Base-by-base conservation (phyloP, 2,888 invertebrate species). In the Phasia obesa region DNA sequence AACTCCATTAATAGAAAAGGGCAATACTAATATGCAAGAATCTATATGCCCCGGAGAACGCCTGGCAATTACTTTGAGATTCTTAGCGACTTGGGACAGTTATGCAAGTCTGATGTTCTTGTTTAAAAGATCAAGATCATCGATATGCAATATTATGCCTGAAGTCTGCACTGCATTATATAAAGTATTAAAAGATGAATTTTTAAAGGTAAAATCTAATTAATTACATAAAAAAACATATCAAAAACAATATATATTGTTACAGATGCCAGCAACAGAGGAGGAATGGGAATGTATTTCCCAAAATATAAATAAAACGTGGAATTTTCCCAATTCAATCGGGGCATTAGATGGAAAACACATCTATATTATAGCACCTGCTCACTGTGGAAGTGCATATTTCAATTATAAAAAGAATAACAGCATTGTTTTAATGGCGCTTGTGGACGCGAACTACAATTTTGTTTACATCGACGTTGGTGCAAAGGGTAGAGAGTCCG, bases 341-440 rank as follows among this genome's bases (percentile, higher is more conserved):
- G n/a, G n/a, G n/a, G n/a, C n/a, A n/a, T n/a, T n/a, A n/a, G n/a
- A n/a, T n/a, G n/a, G n/a, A n/a, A n/a, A n/a, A n/a, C n/a, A n/a
- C n/a, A n/a, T n/a, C n/a, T n/a, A n/a, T n/a, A n/a, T n/a, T n/a
- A n/a, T n/a, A n/a, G n/a, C n/a, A n/a, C n/a, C n/a, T n/a, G n/a
- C n/a, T n/a, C n/a, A n/a, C n/a, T n/a, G n/a, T n/a, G n/a, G n/a
- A n/a, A n/a, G n/a, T n/a, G n/a, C n/a, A n/a, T n/a, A n/a, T n/a
- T n/a, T n/a, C 42, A 60, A 60, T 60, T 60, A 60, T 60, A 60
- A 60, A 60, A 60, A 60, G 60, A 60, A 42, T 31, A 60, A 60
- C 60, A 57, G 60, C 21, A 60, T 60, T 60, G 60, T 60, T 60
- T 60, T 60, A 15, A 60, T 60, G 60, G 60, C 38, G 38, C 60